Conservation (phyloP, 64 coral and sea anemone species). For the Stylophora pistillata region DNA sequence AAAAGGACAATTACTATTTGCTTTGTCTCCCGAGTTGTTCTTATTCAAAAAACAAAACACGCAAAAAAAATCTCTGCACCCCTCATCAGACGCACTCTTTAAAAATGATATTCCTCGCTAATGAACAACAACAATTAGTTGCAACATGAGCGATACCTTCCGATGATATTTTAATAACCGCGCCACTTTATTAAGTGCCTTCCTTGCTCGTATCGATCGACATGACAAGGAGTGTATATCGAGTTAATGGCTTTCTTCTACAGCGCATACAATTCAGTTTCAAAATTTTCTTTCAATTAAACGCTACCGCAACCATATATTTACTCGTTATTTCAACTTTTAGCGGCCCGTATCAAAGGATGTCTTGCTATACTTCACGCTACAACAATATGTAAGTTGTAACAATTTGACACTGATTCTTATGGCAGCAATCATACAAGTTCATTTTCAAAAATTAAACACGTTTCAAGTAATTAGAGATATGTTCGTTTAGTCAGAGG, state of each 20-base stretch:
- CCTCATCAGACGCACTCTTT: background rate
- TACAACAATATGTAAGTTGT: background rate
- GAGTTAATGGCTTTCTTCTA: conserved; percentile 1
- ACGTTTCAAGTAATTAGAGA: background rate
- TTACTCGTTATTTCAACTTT: background rate
- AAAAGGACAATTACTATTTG: background rate
- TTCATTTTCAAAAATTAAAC: background rate
- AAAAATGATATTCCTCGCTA: background rate
- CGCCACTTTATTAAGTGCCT: conserved; percentile 30
- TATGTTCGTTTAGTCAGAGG: background rate
- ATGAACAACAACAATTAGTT: background rate
- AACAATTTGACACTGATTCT: conserved; percentile 8
- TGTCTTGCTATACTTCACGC: background rate
- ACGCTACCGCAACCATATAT: background rate
- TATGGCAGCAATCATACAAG: background rate
- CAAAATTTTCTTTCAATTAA: conserved; percentile 21
- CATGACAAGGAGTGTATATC: background rate
- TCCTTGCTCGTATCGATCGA: background rate
- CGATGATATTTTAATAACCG: conserved; percentile 19
- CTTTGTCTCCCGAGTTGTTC: background rate
- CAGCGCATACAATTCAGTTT: background rate
- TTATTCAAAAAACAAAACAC: background rate
- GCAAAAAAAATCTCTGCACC: too few relatives aligned
- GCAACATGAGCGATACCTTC: conserved; percentile 26
- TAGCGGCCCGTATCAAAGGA: background rate